Evolutionary conservation across 2,797 vertebrate species (phyloP).

Genomic region (Anabas testudineus): DNA sequence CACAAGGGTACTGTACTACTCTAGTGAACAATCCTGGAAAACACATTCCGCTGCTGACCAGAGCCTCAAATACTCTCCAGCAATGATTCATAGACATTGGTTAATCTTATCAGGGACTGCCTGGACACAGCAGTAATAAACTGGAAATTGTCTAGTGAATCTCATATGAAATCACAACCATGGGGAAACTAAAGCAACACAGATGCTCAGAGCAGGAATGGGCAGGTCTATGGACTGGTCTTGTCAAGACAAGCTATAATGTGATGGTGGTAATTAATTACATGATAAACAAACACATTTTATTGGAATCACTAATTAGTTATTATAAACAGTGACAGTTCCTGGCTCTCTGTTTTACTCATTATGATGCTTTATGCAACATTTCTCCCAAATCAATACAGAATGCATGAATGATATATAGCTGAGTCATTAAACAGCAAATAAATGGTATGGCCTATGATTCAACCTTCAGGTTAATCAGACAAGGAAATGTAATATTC

Average conservation of each 20-base stretch:
- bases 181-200: slow-evolving; percentile 62
- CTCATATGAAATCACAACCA: slow-evolving; percentile 76
- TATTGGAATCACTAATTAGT: slow-evolving; percentile 43
- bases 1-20: slow-evolving; percentile 33
- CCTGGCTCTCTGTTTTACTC: slow-evolving; percentile 23
- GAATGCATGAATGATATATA: not conserved
- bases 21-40: slow-evolving; percentile 42
- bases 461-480: slow-evolving; percentile 49
- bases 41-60: slow-evolving; percentile 60
- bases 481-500: slow-evolving; percentile 47
- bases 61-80: slow-evolving; percentile 50
- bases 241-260: slow-evolving; percentile 55
- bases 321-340: slow-evolving; percentile 23
- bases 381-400: slow-evolving; percentile 18
- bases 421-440: slow-evolving; percentile 24
- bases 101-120: slow-evolving; percentile 84
- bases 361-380: slow-evolving; percentile 18
- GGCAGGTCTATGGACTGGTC: slow-evolving; percentile 26
- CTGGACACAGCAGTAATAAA: slow-evolving; percentile 83
- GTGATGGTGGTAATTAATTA: slow-evolving; percentile 68
- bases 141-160: slow-evolving; percentile 80
- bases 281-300: slow-evolving; percentile 64
- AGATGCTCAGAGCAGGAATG: slow-evolving; percentile 34
- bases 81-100: slow-evolving; percentile 77
- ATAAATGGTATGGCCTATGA: slow-evolving; percentile 30